Conservation (phyloP, 2,797 vertebrate genomes). For the Clarias pachynema region DNA sequence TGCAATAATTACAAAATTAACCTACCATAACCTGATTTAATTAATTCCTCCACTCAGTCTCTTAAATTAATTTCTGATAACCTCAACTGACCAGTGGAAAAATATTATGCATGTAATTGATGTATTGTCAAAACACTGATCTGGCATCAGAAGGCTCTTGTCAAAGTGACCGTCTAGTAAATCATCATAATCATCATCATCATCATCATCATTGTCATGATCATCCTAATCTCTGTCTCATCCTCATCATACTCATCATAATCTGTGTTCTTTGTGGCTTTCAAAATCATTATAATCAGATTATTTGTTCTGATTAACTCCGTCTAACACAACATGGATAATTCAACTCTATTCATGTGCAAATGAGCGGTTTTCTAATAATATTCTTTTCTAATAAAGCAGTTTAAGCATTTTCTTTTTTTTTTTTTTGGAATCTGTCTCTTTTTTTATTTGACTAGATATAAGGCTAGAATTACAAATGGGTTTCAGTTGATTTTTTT, state of each 20-base stretch:
- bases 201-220: conserved; percentile 2
- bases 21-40: conserved; percentile 6
- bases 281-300: not conserved
- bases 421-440: not conserved
- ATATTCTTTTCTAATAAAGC: not conserved
- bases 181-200: conserved; percentile 40
- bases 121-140: conserved; percentile 2
- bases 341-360: not conserved
- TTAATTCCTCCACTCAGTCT: not conserved
- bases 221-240: conserved; percentile 16
- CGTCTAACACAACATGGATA: not conserved
- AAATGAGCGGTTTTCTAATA: not conserved
- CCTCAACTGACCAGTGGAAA: not conserved
- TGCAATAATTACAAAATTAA: not conserved
- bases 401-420: not conserved
- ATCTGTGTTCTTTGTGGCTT: not conserved
- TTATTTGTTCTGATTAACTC: not conserved
- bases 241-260: not conserved
- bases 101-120: conserved; percentile 12
- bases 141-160: conserved; percentile 39
- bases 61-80: conserved; percentile 16
- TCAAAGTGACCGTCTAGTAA: conserved; percentile 55
- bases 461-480: not conserved
- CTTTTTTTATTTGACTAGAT: not conserved
- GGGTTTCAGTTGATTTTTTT: not conserved